Evolutionary conservation across 2,113 vertebrate species (phyloP).

Genomic region (Salvelinus alpinus): DNA sequence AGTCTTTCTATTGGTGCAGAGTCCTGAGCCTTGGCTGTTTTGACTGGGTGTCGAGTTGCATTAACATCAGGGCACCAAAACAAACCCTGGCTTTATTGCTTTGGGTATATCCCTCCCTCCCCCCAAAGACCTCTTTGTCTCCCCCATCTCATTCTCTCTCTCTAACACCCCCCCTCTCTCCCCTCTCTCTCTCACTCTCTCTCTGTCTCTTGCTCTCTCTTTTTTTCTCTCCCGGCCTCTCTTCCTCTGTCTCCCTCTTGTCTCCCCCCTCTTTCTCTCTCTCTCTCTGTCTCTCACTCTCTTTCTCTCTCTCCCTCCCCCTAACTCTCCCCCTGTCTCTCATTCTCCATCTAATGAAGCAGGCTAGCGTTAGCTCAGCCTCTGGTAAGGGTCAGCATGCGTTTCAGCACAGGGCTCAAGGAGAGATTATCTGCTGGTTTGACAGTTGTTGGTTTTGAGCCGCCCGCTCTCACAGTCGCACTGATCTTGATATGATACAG

Average conservation of each 20-base stretch:
- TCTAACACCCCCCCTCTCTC: background rate
- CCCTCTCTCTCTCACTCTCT: background rate
- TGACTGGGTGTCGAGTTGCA: slow-evolving; percentile 35
- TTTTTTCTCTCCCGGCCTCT: too few species aligned
- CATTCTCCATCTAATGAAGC: background rate
- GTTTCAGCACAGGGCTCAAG: background rate
- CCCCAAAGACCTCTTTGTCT: background rate
- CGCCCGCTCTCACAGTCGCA: background rate
- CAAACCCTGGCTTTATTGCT: background rate
- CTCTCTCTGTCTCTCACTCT: background rate
- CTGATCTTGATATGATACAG: background rate
- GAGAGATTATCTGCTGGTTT: background rate
- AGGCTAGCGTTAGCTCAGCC: slow-evolving; percentile 2
- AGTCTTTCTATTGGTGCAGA: background rate
- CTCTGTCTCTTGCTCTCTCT: background rate
- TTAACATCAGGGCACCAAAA: slow-evolving; percentile 29
- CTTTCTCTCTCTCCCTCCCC: too few species aligned
- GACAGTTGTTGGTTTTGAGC: background rate
- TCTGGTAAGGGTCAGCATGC: background rate
- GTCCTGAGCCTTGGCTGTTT: slow-evolving; percentile 5
- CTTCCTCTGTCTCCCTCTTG: too few species aligned
- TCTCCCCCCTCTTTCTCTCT: background rate
- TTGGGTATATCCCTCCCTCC: too few species aligned
- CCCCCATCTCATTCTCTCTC: background rate
- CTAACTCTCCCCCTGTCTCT: background rate